Evolutionary conservation across 2,113 vertebrate genomes (phyloP).

Genomic region (Pelecanoides urinatrix): DNA sequence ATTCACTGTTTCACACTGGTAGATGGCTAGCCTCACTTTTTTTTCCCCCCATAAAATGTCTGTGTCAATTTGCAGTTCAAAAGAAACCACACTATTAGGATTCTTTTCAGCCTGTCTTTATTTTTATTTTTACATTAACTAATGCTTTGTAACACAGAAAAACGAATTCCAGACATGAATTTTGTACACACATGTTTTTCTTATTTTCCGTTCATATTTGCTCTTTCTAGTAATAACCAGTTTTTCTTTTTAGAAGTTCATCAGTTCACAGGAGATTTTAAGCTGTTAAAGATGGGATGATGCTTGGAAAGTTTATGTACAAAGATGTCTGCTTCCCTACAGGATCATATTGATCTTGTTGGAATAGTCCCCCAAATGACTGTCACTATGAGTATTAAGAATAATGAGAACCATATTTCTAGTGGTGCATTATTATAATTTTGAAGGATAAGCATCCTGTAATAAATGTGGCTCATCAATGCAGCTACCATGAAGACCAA

Average conservation of each 20-base stretch:
- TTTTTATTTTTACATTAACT: conserved; percentile 40
- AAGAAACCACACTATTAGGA: conserved; percentile 6
- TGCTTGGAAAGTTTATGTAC: not conserved
- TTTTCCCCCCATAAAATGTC: not conserved
- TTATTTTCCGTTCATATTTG: conserved; percentile 25
- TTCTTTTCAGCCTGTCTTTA: conserved; percentile 34
- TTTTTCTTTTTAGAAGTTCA: not conserved
- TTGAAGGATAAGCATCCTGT: not conserved
- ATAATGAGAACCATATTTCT: not conserved
- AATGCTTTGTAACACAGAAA: not conserved
- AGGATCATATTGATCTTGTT: not conserved
- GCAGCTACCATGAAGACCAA: not conserved
- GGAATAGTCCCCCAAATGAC: not conserved
- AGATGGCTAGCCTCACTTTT: not conserved
- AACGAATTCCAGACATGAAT: not conserved
- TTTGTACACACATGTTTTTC: not conserved
- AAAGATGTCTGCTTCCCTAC: not conserved
- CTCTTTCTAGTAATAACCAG: conserved; percentile 15
- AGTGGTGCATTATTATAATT: not conserved
- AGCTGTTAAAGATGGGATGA: not conserved
- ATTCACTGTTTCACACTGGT: not conserved
- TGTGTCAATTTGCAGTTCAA: conserved; percentile 22
- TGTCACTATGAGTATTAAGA: not conserved
- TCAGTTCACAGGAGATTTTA: not conserved
- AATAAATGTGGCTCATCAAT: not conserved